These are phyloP conservation scores for Papilio aristodemus DNA, from an alignment of 1,140 invertebrate genomes.

Conservation along the genomic window DNA sequence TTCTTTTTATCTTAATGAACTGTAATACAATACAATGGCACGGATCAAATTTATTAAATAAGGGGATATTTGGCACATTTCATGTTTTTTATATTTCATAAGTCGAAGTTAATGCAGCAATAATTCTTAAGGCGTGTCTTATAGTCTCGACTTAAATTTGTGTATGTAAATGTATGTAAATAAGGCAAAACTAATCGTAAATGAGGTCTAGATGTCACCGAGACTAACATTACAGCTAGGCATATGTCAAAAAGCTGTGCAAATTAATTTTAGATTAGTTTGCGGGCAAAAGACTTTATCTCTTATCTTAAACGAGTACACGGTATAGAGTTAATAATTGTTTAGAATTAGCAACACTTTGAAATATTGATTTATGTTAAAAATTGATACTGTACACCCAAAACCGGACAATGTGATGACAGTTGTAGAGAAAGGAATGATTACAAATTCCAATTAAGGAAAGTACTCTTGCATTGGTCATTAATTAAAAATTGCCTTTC, in stretches of 20 bases:
- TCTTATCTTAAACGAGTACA: conserved; percentile 22
- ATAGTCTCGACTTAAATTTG: conserved; percentile 28
- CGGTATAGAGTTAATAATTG: conserved; percentile 1
- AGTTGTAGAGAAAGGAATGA: too few species aligned
- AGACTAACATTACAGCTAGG: conserved; percentile 35
- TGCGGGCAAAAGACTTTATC: conserved; percentile 7
- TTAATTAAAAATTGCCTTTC: background rate
- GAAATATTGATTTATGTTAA: background rate
- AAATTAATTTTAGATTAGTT: conserved; percentile 23
- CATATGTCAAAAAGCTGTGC: conserved; percentile 26
- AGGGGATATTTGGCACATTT: too few species aligned
- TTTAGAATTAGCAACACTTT: conserved; percentile 21
- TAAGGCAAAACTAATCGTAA: conserved; percentile 40
- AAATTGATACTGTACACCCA: background rate
- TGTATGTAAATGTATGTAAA: conserved; percentile 34
- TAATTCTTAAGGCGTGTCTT: conserved; percentile 36
- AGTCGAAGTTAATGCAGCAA: background rate
- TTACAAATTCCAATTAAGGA: background rate
- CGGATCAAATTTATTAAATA: too few species aligned
- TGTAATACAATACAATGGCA: too few species aligned
- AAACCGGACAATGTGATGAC: background rate
- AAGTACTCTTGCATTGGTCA: background rate
- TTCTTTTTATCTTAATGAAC: too few species aligned
- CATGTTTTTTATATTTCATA: too few species aligned
- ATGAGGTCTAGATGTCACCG: conserved; percentile 36